These are phyloP conservation scores for Myotis vivesi DNA, from an alignment of 2,797 vertebrate genomes.

Conservation along the genomic window DNA sequence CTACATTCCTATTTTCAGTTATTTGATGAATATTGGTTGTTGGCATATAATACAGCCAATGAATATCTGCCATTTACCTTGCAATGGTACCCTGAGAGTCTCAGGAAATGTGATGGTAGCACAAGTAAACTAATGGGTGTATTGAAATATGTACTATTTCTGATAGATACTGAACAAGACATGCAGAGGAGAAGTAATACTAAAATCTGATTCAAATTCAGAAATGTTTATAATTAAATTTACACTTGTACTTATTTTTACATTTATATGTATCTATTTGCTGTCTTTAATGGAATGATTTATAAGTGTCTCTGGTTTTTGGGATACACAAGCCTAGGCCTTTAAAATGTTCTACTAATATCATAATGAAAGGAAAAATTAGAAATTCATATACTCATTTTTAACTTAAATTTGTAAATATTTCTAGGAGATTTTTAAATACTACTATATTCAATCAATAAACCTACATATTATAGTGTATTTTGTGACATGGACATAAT, in stretches of 20 bases:
- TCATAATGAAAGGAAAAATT: background rate
- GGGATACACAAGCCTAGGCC: rapidly evolving
- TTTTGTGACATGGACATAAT: background rate
- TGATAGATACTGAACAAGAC: background rate
- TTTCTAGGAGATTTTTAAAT: background rate
- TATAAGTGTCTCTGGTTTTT: background rate
- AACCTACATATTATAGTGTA: background rate
- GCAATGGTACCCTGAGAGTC: background rate
- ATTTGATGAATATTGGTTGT: background rate
- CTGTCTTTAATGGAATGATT: background rate
- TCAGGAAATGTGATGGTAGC: background rate
- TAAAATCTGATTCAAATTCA: background rate
- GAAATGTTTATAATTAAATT: background rate
- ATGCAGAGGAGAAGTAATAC: background rate
- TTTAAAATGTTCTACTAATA: background rate
- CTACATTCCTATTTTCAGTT: background rate
- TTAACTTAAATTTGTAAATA: background rate
- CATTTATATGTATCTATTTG: background rate
- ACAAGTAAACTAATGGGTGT: background rate
- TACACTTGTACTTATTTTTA: background rate
- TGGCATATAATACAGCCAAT: background rate
- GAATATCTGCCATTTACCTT: background rate
- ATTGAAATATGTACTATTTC: background rate
- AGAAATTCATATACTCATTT: background rate
- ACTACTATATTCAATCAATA: background rate